Conservation (phyloP, 2,113 vertebrate genomes). For the Progne subis region DNA sequence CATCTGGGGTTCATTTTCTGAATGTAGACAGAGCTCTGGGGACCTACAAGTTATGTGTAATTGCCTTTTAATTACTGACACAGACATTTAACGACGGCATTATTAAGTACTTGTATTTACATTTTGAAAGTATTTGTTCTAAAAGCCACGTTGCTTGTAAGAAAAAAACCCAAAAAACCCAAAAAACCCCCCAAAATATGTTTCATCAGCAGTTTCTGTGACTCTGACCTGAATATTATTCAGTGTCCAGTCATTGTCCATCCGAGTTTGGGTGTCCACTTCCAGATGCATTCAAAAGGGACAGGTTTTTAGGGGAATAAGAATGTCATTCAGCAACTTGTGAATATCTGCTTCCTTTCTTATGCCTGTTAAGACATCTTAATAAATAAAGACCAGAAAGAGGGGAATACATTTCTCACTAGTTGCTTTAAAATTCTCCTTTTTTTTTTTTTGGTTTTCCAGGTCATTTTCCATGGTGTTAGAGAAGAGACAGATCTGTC, state of each 20-base stretch:
- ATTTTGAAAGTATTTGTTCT: not conserved
- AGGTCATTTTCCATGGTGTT: not conserved
- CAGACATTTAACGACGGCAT: not conserved
- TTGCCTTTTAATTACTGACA: constrained; percentile 41
- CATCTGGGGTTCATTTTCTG: constrained; percentile 27
- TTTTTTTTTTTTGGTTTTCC: not conserved
- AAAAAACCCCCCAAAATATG: too few relatives aligned
- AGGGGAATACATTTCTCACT: not conserved
- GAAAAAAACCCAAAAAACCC: not conserved
- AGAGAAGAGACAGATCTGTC: not conserved
- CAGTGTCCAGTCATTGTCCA: not conserved
- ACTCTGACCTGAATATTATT: not conserved
- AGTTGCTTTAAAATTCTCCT: not conserved
- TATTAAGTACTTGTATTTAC: not conserved
- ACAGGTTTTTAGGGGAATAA: not conserved
- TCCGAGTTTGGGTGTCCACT: not conserved
- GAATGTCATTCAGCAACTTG: not conserved
- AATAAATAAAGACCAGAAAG: not conserved
- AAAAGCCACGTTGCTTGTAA: not conserved
- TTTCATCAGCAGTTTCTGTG: not conserved
- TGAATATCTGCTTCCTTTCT: not conserved
- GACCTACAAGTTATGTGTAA: not conserved
- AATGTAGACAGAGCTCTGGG: constrained; percentile 18
- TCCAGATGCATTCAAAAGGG: not conserved
- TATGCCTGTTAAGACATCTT: not conserved